Evolutionary conservation across 2,888 invertebrate species (phyloP), one percentile per base, ranked within the genome.

Genomic region (Eristalis pertinax): DNA sequence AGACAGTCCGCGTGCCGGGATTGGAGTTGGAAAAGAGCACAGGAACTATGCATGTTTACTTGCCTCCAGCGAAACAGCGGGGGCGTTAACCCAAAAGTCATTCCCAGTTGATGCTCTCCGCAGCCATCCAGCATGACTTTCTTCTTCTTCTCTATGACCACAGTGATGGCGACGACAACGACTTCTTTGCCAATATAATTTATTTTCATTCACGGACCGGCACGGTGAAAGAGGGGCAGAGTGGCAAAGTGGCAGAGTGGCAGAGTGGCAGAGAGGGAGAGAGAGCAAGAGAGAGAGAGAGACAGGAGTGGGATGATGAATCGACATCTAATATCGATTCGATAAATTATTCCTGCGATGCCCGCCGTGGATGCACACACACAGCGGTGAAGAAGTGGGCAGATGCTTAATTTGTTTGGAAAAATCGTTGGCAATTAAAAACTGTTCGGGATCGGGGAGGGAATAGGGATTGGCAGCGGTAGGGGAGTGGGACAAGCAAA

Each of bases 301-400:
- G 26, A 69, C 77, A 83, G 86, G 86, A 86, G 86, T 86, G 86
- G 86, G 86, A 83, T 92, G 92, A 92, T 92, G 92, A 92, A 92
- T 92, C 92, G 92, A 91, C 91, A 91, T 91, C 91, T 91, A 90
- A 91, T 92, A 92, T 92, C 91, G 92, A 90, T 90, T 91, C 90
- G 91, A 90, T 90, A 90, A 90, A 90, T 91, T 90, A 90, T 90
- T 86, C 89, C 84, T 89, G 89, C 65, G 82, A 82, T 77, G 82
- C 73, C 64, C 69, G 50, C 82, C 70, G 50, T 77, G 68, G 63
- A 80, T 77, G 60, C 65, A 32, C 32, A 32, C 32, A 32, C 65
- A 58, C 41, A 64, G 29, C 72, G 63, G 43, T 60, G 72, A 11
- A 63, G 81, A 78, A 75, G 86, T 86, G 86, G 86, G 83, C 86